Conservation (phyloP, 1,140 invertebrate species). For the Lethrus apterus region DNA sequence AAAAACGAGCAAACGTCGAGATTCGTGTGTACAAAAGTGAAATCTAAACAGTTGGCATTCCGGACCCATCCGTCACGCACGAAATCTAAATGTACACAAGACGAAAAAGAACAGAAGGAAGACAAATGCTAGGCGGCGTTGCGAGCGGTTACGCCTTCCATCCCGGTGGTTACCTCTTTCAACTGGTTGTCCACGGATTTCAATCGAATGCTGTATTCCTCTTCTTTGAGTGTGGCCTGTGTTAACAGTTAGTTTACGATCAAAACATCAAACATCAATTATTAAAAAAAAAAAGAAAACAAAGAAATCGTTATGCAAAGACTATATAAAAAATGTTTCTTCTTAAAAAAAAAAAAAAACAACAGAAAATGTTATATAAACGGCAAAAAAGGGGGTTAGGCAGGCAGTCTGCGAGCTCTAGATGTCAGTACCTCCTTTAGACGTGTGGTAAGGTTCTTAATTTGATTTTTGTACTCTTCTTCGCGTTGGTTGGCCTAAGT, state of each 20-base stretch:
- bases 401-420: neutral
- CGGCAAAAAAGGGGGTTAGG: conserved; percentile 10
- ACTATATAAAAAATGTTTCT: conserved; percentile 11
- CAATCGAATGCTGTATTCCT: conserved; percentile 89
- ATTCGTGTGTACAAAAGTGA: too few species aligned
- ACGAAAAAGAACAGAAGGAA: neutral
- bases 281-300: conserved; percentile 21
- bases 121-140: too few species aligned
- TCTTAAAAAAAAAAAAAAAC: conserved; percentile 3
- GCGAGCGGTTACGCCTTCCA: too few species aligned
- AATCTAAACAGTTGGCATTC: too few species aligned
- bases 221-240: conserved; percentile 94
- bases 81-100: too few species aligned
- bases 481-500: conserved; percentile 99
- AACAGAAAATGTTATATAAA: conserved; percentile 1
- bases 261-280: conserved; percentile 8
- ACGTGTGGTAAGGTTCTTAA: conserved; percentile 96
- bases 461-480: conserved; percentile 99
- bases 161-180: conserved; percentile 87
- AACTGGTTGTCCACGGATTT: conserved; percentile 86
- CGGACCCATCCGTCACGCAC: neutral
- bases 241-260: conserved; percentile 19
- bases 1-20: neutral
- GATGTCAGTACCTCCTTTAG: conserved; percentile 88
- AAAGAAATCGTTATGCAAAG: conserved; percentile 22